These are phyloP conservation scores for Protophormia terraenovae DNA, from an alignment of 2,888 invertebrate species.

Conservation along the genomic window DNA sequence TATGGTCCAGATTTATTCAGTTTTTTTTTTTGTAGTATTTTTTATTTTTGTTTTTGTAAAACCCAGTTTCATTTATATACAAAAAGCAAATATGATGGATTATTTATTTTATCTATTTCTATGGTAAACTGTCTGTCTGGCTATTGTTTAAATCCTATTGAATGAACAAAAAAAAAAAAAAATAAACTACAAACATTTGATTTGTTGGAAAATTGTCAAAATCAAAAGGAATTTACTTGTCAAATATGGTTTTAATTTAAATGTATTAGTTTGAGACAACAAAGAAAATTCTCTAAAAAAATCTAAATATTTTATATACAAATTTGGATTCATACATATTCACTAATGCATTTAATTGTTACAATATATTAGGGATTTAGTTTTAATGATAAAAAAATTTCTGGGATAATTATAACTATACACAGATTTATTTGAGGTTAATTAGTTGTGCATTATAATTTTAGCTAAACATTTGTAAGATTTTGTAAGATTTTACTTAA, in stretches of 20 bases:
- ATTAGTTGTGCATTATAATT: too few species aligned
- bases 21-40: neutral
- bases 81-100: slow-evolving; percentile 36
- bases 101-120: slow-evolving; percentile 20
- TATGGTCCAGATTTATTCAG: slow-evolving; percentile 22
- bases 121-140: neutral
- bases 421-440: too few species aligned
- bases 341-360: too few species aligned
- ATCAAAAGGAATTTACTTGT: slow-evolving; percentile 36
- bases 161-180: too few species aligned
- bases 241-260: slow-evolving; percentile 29
- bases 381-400: too few species aligned
- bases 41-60: neutral
- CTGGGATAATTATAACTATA: too few species aligned
- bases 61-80: too few species aligned
- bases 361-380: too few species aligned
- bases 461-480: too few species aligned
- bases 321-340: too few species aligned
- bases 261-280: neutral
- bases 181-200: slow-evolving; percentile 5
- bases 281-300: neutral
- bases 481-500: too few species aligned
- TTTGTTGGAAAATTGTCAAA: slow-evolving; percentile 49
- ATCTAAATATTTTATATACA: neutral
- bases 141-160: slow-evolving; percentile 7